phyloP scores from a whole-genome alignment of 2,113 vertebrate species.

The Talpa occidentalis region DNA sequence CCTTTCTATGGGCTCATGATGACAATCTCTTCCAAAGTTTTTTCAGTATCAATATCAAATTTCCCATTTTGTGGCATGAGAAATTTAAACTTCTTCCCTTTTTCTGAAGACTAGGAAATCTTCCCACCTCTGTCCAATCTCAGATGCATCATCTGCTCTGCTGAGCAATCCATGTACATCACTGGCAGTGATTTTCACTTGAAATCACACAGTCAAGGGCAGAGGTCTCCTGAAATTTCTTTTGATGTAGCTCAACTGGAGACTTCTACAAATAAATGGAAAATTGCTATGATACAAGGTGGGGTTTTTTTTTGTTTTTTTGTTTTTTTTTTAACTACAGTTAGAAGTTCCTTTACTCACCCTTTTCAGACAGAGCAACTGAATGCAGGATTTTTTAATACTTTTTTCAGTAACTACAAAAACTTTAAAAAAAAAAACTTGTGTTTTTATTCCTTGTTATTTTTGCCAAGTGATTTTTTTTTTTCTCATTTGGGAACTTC shows the following conservation, averaged over 20 bases:
- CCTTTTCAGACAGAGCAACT: conserved; percentile 33
- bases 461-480: not conserved
- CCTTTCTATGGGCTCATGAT: not conserved
- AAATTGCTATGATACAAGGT: not conserved
- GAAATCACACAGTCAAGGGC: conserved; percentile 73
- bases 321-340: not conserved
- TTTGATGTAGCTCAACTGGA: conserved; percentile 82
- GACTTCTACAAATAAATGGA: conserved; percentile 57
- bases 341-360: conserved; percentile 39
- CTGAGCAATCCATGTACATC: not conserved
- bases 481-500: not conserved
- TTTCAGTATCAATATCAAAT: not conserved
- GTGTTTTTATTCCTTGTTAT: not conserved
- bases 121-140: not conserved
- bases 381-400: not conserved
- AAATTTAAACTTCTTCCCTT: not conserved
- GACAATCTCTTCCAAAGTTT: not conserved
- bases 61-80: conserved; percentile 1
- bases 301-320: not conserved
- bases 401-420: conserved; percentile 1
- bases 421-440: not conserved
- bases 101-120: conserved; percentile 57
- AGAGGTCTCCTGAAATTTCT: conserved; percentile 79
- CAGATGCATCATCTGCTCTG: not conserved
- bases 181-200: conserved; percentile 74